Evolutionary conservation across 2,797 vertebrate genomes (phyloP), one percentile per base, ranked within the genome.

Genomic region (Neosilurus mollespiculum): DNA sequence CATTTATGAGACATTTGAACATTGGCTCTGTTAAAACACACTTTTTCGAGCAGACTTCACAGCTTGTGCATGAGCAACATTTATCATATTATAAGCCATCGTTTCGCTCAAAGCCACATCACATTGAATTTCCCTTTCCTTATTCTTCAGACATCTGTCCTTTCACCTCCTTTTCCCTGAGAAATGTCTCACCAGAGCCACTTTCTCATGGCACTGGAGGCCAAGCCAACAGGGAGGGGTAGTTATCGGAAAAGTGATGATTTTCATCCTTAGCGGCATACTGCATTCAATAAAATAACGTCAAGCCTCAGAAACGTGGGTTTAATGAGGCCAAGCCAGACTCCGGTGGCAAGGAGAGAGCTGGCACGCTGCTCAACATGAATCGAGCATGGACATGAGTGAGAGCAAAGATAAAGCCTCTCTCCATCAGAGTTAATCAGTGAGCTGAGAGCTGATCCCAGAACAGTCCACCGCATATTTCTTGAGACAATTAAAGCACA

Each of bases 401-500:
- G 78, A 69, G 73, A 61, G 86, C 84, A 84, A 83, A 89, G 88
- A 91, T 89, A 90, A 77, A 90, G 86, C 58, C 54, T 71, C 72
- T 51, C 62, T 71, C 26, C 43, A 16, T 82, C 37, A 71, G 56
- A 53, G 56, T 78, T 82, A 78, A 80, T 82, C 69, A 81, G 51
- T 54, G 37, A 16, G 56, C 87, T 79, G 81, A 90, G 87, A 56
- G 82, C 83, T 61, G 88, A 85, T 80, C 89, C 87, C 87, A 88
- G 88, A 88, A 72, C 69, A 73, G 85, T 87, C 89, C 90, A 88
- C 89, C 85, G 87, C 89, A 90, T 87, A 80, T 91, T 92, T 92
- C 87, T 9, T 20, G 88, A 92, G 89, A 93, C 90, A 92, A 91
- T 92, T 92, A 93, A 91, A 92, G 86, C 91, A 90, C 88, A 90